phyloP scores from a whole-genome alignment of 2,888 invertebrate genomes.

The Invenusta paracnida region DNA sequence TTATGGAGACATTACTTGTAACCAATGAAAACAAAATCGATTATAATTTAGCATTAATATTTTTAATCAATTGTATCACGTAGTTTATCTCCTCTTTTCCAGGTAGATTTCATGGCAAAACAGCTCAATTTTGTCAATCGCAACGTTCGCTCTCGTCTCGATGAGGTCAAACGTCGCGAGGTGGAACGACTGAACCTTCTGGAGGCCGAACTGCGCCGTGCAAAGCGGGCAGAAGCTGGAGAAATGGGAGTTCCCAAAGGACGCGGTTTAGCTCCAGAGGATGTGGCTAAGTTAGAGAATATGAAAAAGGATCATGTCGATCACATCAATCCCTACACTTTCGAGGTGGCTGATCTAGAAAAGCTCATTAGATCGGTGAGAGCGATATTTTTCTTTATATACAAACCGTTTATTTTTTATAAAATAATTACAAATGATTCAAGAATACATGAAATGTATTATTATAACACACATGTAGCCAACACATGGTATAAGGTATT shows the following conservation, averaged over 20 bases:
- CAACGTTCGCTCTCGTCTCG: conserved; percentile 76
- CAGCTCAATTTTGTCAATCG: conserved; percentile 83
- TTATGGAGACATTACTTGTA: not conserved
- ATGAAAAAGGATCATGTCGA: conserved; percentile 70
- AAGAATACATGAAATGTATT: too few species aligned
- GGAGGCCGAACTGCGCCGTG: conserved; percentile 51
- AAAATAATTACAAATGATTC: too few species aligned
- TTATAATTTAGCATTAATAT: not conserved
- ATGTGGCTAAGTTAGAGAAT: conserved; percentile 27
- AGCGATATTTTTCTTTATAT: too few species aligned
- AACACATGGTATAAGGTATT: too few species aligned
- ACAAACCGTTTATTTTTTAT: too few species aligned
- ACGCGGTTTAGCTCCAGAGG: not conserved
- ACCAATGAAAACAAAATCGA: too few species aligned
- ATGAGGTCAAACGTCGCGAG: conserved; percentile 85
- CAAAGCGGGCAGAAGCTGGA: conserved; percentile 37
- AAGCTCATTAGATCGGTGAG: conserved; percentile 38
- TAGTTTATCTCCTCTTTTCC: conserved; percentile 55
- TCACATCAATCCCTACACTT: conserved; percentile 80
- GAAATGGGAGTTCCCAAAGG: conserved; percentile 34
- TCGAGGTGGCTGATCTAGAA: conserved; percentile 81
- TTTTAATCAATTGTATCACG: not conserved
- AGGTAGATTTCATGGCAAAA: conserved; percentile 84
- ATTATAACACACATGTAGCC: too few species aligned
- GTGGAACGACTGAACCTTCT: conserved; percentile 74